Evolutionary conservation across 2,888 invertebrate genomes (phyloP).

Genomic region (Synergus itoensis): DNA sequence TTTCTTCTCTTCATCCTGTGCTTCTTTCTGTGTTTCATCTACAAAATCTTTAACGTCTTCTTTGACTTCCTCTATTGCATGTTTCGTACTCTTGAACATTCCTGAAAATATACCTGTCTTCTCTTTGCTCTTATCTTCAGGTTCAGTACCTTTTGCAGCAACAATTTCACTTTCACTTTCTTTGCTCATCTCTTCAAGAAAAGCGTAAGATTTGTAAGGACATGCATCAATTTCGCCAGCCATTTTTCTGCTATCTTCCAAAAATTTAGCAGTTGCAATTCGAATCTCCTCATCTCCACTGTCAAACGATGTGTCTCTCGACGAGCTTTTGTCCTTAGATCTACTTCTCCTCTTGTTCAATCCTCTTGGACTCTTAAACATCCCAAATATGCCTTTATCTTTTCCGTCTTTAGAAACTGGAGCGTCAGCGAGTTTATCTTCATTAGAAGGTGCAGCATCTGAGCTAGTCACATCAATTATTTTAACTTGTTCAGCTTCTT

Average conservation of each 20-base stretch:
- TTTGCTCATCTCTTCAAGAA: constrained; percentile 45
- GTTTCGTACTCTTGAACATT: constrained; percentile 66
- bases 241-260: constrained; percentile 68
- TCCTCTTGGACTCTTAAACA: constrained; percentile 70
- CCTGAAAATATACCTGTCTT: constrained; percentile 67
- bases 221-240: constrained; percentile 62
- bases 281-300: constrained; percentile 61
- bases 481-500: constrained; percentile 34
- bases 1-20: constrained; percentile 51
- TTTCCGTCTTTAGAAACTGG: constrained; percentile 64
- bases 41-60: constrained; percentile 53
- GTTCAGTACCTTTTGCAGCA: constrained; percentile 49
- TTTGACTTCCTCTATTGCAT: constrained; percentile 58
- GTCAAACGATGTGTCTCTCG: constrained; percentile 64
- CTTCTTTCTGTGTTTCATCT: constrained; percentile 54
- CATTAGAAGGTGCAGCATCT: constrained; percentile 28
- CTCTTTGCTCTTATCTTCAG: constrained; percentile 57
- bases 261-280: constrained; percentile 65
- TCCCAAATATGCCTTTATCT: constrained; percentile 68
- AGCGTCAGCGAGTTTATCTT: constrained; percentile 53
- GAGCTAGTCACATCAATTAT: constrained; percentile 18
- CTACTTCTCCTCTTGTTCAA: constrained; percentile 67
- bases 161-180: constrained; percentile 45
- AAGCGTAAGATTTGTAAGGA: constrained; percentile 59
- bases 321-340: constrained; percentile 68